A percentile compares a stretch with the other conserved stretches of the same genome.
Conservation (phyloP, 2,888 invertebrate genomes). For the Cephus pulcher region DNA sequence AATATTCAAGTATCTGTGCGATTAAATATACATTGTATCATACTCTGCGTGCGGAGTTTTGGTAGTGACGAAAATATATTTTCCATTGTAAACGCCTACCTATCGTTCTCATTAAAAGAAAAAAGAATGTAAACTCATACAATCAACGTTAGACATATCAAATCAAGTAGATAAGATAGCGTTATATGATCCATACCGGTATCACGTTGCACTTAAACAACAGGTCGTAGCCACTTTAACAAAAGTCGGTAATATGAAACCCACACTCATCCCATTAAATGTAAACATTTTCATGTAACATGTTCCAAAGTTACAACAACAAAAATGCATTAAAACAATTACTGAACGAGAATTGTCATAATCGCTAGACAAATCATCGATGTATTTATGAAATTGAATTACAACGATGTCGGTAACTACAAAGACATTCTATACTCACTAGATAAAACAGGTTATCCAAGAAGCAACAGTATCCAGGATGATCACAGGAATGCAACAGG, state of each 20-base stretch:
- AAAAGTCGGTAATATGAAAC: neutral
- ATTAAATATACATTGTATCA: neutral
- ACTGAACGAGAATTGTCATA: neutral
- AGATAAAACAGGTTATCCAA: neutral
- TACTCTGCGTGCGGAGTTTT: neutral
- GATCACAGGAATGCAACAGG: neutral
- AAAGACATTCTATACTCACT: neutral
- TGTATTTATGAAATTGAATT: neutral
- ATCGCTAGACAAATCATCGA: neutral
- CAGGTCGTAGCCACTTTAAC: neutral
- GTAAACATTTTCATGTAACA: neutral
- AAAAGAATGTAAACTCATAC: neutral
- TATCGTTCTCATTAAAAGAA: neutral
- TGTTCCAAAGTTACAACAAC: neutral
- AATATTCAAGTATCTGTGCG: neutral
- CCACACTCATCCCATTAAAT: neutral
- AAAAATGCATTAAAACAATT: neutral
- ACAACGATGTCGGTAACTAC: neutral
- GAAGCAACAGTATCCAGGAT: neutral
- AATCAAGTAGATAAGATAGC: neutral
- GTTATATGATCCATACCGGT: neutral
- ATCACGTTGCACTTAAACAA: neutral
- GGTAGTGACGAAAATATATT: neutral
- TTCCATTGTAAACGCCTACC: neutral
- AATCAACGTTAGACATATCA: neutral